Evolutionary conservation across 2,113 vertebrate genomes (phyloP), one percentile per base, ranked within the genome.

Genomic region (Hyla sarda): DNA sequence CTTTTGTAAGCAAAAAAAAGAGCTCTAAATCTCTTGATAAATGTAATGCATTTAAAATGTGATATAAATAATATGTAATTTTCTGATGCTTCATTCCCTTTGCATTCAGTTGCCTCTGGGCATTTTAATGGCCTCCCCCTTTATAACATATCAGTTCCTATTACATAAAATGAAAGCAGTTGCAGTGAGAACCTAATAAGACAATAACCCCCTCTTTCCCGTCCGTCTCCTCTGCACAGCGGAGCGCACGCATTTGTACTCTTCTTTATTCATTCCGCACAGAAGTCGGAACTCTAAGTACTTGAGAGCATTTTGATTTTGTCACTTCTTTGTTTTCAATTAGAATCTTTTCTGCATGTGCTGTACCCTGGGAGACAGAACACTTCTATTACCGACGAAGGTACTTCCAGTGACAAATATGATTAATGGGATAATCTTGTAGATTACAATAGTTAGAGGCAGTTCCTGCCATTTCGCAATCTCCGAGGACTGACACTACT

Each of bases 381-480:
- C 89, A 83, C 86, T 91, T 86, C n/a, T 90, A 89, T 79, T 89
- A 75, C 79, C 89, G 90, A 88, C 21, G 1, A 75, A 92, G 91
- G 90, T 91, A 87, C 88, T 92, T 89, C 88, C 13, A 54, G 89
- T 90, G 91, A 92, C 88, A 87, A 89, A 89, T 25, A 83, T 89
- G 91, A 92, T 92, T 88, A 89, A 93, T 91, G 90, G 92, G 90
- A 90, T 89, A 89, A 92, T 89, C 88, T 87, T 77, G 88, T 86
- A 87, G 88, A 90, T 90, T 91, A 90, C 89, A 91, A 92, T 80
- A 90, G 90, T 92, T 82, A 83, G 90, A 90, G 89, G 92, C 91
- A 89, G 89, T 86, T 87, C 86, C 91, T 92, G 91, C 92, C 87
- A 82, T 90, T 87, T 83, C 83, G 34, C 0, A 0, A 78, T 92